Percentiles rank a stretch among this genome's conserved stretches.
Evolutionary conservation across 1,140 invertebrate species (phyloP).

Genomic region (Kradibia gibbosae): DNA sequence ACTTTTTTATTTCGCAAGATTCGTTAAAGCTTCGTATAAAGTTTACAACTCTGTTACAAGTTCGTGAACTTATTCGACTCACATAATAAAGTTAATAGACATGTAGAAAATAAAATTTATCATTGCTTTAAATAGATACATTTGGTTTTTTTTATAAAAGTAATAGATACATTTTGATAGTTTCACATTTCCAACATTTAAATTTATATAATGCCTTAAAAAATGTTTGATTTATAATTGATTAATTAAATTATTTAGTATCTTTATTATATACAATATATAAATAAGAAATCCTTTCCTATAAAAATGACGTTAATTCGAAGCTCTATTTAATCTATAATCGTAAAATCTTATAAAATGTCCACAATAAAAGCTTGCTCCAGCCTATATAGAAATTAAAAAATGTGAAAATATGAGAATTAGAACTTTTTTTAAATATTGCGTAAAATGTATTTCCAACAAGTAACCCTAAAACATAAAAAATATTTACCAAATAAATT

Average conservation of each 20-base stretch:
- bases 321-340: too few relatives aligned
- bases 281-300: too few relatives aligned
- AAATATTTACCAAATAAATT: too few relatives aligned
- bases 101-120: background rate
- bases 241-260: background rate
- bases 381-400: too few relatives aligned
- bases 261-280: too few relatives aligned
- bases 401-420: too few relatives aligned
- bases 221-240: background rate
- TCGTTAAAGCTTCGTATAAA: background rate
- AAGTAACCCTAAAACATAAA: too few relatives aligned
- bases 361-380: too few relatives aligned
- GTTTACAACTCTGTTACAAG: conserved; percentile 10
- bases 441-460: too few relatives aligned
- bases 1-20: background rate
- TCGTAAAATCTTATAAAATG: too few relatives aligned
- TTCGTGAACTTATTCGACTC: conserved; percentile 3
- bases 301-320: too few relatives aligned
- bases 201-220: background rate
- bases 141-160: background rate
- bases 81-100: background rate
- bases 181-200: background rate
- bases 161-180: background rate
- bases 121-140: background rate
- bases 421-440: too few relatives aligned